These are phyloP conservation scores for Pollicipes pollicipes DNA, from an alignment of 1,140 invertebrate genomes.

Conservation along the genomic window DNA sequence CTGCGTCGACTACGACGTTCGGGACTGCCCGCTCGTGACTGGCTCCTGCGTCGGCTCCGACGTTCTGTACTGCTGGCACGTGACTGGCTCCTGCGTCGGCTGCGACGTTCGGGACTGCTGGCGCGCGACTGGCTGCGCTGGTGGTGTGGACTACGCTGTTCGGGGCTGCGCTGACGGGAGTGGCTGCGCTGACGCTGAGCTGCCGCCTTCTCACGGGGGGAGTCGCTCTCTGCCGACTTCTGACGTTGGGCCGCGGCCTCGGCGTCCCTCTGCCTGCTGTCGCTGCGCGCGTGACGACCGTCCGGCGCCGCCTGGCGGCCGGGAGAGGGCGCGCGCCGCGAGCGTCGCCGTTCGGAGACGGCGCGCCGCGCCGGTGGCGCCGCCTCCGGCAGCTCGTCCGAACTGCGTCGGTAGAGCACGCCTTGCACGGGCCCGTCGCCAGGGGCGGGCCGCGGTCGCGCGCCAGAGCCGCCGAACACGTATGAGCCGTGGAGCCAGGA, in stretches of 20 bases:
- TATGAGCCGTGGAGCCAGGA: not conserved
- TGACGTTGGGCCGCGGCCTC: too few relatives aligned
- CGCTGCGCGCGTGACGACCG: too few relatives aligned
- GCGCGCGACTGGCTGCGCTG: not conserved
- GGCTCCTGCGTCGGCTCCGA: not conserved
- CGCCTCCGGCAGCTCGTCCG: not conserved
- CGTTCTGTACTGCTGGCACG: not conserved
- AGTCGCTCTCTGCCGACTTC: too few relatives aligned
- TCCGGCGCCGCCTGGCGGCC: not conserved
- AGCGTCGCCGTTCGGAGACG: not conserved
- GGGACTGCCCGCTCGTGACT: not conserved
- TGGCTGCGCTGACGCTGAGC: too few relatives aligned
- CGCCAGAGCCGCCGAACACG: not conserved
- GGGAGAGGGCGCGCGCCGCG: not conserved
- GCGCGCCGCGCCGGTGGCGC: too few relatives aligned
- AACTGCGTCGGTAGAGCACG: not conserved
- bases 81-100: not conserved
- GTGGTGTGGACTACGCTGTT: not conserved
- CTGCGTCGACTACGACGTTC: not conserved
- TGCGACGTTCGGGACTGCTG: not conserved
- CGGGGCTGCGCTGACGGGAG: too few relatives aligned
- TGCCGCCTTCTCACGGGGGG: not conserved
- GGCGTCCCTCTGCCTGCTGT: too few relatives aligned
- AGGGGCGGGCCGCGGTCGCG: too few relatives aligned
- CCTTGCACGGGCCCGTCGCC: not conserved